Percentiles rank a stretch among this genome's conserved stretches.
phyloP scores from a whole-genome alignment of 2,797 vertebrate species.

The Chelonia mydas region DNA sequence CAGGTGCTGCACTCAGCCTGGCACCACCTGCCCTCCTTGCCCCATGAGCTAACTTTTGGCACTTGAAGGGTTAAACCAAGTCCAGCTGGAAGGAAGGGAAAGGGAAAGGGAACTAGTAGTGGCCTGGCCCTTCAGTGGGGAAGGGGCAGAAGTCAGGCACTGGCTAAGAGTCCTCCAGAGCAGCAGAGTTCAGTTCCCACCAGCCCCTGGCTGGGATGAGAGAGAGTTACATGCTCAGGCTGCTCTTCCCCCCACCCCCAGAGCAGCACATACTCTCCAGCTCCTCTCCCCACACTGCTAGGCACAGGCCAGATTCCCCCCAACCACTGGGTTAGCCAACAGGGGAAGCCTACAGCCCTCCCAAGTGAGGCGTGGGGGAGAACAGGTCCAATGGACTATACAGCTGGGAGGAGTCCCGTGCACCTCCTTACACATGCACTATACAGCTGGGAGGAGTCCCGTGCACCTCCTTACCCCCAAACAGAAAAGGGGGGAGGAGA shows the following conservation, averaged over 20 bases:
- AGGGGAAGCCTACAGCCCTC: neutral
- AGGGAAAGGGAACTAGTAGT: accelerated
- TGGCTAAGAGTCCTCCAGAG: neutral
- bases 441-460: neutral
- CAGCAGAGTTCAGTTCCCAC: neutral
- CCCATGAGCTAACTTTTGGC: neutral
- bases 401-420: accelerated
- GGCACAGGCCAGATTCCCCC: too few relatives aligned
- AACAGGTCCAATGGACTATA: neutral
- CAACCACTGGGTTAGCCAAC: neutral
- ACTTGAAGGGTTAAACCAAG: neutral
- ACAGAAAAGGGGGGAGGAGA: too few relatives aligned
- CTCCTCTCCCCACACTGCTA: too few relatives aligned
- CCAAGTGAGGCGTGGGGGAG: neutral
- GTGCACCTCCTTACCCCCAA: neutral
- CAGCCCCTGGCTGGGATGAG: neutral
- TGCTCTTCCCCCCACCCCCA: neutral
- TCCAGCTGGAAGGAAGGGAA: neutral
- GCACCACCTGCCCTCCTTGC: neutral
- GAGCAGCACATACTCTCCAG: neutral
- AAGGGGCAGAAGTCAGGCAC: neutral
- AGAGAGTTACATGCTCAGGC: too few relatives aligned
- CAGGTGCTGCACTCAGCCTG: neutral
- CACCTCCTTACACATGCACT: neutral
- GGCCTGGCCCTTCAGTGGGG: accelerated